A percentile compares a stretch with the other conserved stretches of the same genome.
Conservation (phyloP, 1,140 invertebrate genomes). For the Zeugodacus cucurbitae region DNA sequence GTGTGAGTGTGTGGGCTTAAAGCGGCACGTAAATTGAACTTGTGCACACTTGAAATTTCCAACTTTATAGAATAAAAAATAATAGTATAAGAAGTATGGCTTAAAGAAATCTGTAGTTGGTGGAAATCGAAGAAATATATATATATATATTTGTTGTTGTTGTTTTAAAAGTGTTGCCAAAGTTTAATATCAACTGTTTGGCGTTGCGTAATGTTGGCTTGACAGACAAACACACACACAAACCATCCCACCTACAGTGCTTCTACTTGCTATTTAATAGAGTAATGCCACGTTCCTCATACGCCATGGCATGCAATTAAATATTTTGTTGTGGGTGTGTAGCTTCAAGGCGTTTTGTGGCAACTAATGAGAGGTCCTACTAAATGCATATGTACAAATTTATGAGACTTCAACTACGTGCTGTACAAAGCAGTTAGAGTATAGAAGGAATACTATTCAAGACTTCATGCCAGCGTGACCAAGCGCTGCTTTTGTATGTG, state of each 20-base stretch:
- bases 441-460: background rate
- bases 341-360: background rate
- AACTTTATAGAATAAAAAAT: background rate
- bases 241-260: no score
- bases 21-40: slow-evolving; percentile 22
- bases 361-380: background rate
- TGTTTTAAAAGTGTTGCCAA: background rate
- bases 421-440: background rate
- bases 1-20: background rate
- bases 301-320: background rate
- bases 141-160: background rate
- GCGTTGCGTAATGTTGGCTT: background rate
- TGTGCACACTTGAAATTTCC: slow-evolving; percentile 12
- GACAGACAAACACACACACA: background rate
- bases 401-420: background rate
- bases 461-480: background rate
- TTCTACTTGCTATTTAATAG: no score
- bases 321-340: background rate
- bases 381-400: background rate
- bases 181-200: background rate
- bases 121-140: background rate
- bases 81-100: background rate
- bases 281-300: background rate
- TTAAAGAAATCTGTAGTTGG: no score
- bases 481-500: background rate